Percentiles rank a stretch among this genome's conserved stretches.
Evolutionary conservation across 64 coral and sea anemone genomes (phyloP).

Genomic region (Montipora sp.): DNA sequence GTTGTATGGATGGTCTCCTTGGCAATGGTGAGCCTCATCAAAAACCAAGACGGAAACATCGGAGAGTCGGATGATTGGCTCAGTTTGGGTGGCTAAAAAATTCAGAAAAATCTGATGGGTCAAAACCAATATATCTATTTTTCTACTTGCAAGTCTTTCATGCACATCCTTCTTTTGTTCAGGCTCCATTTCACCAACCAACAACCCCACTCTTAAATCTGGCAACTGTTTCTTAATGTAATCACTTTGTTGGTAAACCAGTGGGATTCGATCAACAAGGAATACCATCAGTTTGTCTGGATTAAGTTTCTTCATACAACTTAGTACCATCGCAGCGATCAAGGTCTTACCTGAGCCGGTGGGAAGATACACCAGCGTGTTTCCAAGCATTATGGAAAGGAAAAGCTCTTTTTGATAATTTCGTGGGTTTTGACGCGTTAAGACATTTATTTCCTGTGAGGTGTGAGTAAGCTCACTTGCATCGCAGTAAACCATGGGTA

Average conservation of each 20-base stretch:
- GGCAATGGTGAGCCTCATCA: conserved; percentile 93
- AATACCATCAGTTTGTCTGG: conserved; percentile 85
- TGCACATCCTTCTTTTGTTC: conserved; percentile 72
- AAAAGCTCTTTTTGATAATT: conserved; percentile 93
- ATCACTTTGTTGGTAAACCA: conserved; percentile 87
- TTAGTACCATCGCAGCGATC: conserved; percentile 83
- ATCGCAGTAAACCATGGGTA: conserved; percentile 84
- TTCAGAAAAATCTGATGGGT: conserved; percentile 94
- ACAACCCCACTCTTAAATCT: conserved; percentile 52
- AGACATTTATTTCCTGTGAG: conserved; percentile 31
- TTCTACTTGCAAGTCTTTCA: conserved; percentile 67
- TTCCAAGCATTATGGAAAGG: conserved; percentile 63
- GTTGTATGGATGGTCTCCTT: conserved; percentile 81
- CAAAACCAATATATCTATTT: conserved; percentile 82
- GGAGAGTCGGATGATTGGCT: conserved; percentile 53
- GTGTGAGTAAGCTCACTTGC: conserved; percentile 23
- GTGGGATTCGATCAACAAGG: conserved; percentile 79
- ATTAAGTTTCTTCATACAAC: conserved; percentile 91
- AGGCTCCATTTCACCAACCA: conserved; percentile 65
- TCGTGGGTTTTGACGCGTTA: conserved; percentile 66
- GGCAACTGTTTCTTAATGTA: conserved; percentile 79
- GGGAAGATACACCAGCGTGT: conserved; percentile 87
- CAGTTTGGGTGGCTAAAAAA: conserved; percentile 58
- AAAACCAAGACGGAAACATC: conserved; percentile 83
- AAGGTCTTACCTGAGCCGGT: conserved; percentile 96